Percentiles rank a stretch among this genome's conserved stretches.
Evolutionary conservation across 2,113 vertebrate species (phyloP).

Genomic region (Tiliqua scincoides): DNA sequence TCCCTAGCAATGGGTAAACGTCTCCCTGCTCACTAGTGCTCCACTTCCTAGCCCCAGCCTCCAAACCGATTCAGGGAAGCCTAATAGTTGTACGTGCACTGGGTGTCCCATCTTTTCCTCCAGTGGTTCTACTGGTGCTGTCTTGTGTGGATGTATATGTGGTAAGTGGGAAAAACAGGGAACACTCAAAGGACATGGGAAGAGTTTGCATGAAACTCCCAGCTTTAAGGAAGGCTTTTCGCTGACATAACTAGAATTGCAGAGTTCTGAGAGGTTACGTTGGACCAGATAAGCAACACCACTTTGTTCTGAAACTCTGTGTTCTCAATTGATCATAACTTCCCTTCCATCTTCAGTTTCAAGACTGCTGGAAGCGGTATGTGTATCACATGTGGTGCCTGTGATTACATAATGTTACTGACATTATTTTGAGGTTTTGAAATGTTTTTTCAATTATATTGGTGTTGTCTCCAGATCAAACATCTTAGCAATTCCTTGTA

Average conservation of each 20-base stretch:
- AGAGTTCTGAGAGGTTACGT: too few species aligned
- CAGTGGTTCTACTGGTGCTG: not conserved
- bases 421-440: not conserved
- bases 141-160: not conserved
- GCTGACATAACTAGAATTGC: not conserved
- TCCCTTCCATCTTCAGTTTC: not conserved
- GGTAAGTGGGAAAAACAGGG: not conserved
- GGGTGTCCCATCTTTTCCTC: not conserved
- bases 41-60: not conserved
- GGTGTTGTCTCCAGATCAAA: not conserved
- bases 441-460: slow-evolving; percentile 11
- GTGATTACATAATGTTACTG: not conserved
- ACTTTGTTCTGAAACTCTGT: not conserved
- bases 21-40: too few species aligned
- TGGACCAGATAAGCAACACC: not conserved
- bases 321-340: not conserved
- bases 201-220: not conserved
- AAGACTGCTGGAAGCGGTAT: not conserved
- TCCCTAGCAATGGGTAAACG: too few species aligned
- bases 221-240: not conserved
- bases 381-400: not conserved
- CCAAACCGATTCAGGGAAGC: not conserved
- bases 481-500: not conserved
- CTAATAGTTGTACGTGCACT: not conserved
- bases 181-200: not conserved